Percentiles rank a stretch among this genome's conserved stretches.
Evolutionary conservation across 2,113 vertebrate species (phyloP).

Genomic region (Turdus rufiventris): DNA sequence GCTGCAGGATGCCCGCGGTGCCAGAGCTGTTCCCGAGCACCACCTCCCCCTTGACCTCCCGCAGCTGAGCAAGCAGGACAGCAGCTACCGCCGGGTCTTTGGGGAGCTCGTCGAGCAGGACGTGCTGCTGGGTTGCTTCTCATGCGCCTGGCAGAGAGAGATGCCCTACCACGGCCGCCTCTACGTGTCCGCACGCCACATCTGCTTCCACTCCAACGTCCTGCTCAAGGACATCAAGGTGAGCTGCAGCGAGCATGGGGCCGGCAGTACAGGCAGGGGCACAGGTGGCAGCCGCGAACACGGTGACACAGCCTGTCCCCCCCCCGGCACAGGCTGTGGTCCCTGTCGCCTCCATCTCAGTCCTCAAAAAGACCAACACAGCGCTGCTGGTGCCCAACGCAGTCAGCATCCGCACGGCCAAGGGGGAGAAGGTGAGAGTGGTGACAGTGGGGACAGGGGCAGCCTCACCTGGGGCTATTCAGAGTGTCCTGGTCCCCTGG

Average conservation of each 20-base stretch:
- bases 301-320: not conserved
- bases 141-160: conserved; percentile 85
- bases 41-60: fast-evolving
- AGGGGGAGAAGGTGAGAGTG: conserved; percentile 78
- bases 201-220: conserved; percentile 84
- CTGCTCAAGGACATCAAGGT: conserved; percentile 85
- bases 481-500: not conserved
- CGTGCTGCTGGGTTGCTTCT: conserved; percentile 77
- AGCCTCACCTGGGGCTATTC: fast-evolving
- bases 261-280: fast-evolving
- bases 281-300: not conserved
- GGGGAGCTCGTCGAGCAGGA: conserved; percentile 73
- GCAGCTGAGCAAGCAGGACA: conserved; percentile 65
- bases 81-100: conserved; percentile 82
- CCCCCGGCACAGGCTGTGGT: conserved; percentile 67
- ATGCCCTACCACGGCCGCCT: conserved; percentile 83
- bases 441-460: not conserved
- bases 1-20: not conserved
- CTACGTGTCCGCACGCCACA: conserved; percentile 74
- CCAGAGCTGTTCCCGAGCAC: not conserved
- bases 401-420: conserved; percentile 76
- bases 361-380: conserved; percentile 86
- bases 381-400: conserved; percentile 85
- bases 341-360: conserved; percentile 68
- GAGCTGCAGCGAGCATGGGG: fast-evolving